phyloP scores from a whole-genome alignment of 2,888 invertebrate species.

The Ephialtes manifestator region DNA sequence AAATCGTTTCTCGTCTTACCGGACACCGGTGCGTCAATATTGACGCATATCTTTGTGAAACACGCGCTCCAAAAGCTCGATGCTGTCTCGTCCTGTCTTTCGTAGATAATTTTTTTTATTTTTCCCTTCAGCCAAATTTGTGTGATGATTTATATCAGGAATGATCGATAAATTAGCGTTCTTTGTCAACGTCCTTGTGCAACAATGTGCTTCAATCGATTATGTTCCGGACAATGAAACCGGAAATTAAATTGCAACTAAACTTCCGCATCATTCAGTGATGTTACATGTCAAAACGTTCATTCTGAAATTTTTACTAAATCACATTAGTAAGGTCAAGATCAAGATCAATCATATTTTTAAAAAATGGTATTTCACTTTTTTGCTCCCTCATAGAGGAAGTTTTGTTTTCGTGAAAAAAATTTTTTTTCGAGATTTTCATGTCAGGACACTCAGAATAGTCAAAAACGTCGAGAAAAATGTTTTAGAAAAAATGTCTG shows the following conservation, averaged over 20 bases:
- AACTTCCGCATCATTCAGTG: slow-evolving; percentile 41
- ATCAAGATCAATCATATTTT: no score
- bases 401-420: no score
- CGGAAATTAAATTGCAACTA: slow-evolving; percentile 41
- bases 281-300: background rate
- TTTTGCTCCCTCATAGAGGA: no score
- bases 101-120: slow-evolving; percentile 32
- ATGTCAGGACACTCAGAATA: no score
- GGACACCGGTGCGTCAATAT: slow-evolving; percentile 81
- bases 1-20: slow-evolving; percentile 81
- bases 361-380: no score
- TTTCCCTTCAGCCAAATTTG: background rate
- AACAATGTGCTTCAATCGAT: slow-evolving; percentile 8
- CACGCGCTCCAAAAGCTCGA: slow-evolving; percentile 44
- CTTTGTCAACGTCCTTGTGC: slow-evolving; percentile 11
- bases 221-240: background rate
- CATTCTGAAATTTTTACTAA: no score
- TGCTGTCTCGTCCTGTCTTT: slow-evolving; percentile 7
- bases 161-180: background rate
- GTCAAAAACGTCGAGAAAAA: no score
- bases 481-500: no score
- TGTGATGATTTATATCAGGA: background rate
- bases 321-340: no score
- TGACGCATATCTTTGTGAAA: slow-evolving; percentile 81
- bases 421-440: no score